Conservation (phyloP, 2,888 invertebrate species). For the Busseola fusca region DNA sequence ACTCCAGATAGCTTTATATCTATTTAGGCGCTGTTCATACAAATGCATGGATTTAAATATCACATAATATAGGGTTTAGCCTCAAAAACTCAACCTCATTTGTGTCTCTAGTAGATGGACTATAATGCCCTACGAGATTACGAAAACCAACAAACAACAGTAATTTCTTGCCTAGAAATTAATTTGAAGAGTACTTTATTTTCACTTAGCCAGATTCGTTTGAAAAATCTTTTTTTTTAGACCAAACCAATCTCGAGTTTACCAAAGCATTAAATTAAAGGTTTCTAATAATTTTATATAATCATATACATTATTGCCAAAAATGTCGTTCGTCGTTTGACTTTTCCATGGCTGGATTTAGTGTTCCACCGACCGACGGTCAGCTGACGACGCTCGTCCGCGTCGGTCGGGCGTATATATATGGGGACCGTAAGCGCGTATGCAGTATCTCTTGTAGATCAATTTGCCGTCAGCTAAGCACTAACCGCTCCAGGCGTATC, state of each 20-base stretch:
- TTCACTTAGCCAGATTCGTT: conserved; percentile 5
- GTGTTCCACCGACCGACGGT: background rate
- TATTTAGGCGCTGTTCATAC: conserved; percentile 48
- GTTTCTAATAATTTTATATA: background rate
- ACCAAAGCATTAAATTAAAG: background rate
- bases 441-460: no score
- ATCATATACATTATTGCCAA: background rate
- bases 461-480: background rate
- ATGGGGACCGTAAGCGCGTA: no score
- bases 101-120: conserved; percentile 6
- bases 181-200: background rate
- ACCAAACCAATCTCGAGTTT: background rate
- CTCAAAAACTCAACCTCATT: conserved; percentile 28
- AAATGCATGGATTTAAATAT: conserved; percentile 47
- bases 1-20: conserved; percentile 19
- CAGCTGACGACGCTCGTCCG: background rate
- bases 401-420: no score
- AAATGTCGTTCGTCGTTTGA: conserved; percentile 6
- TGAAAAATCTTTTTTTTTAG: background rate
- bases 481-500: no score
- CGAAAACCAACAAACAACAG: conserved; percentile 1
- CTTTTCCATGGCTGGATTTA: background rate
- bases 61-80: conserved; percentile 45
- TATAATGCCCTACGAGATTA: conserved; percentile 16
- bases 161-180: background rate